Base-by-base conservation (phyloP, 2,797 vertebrate species). In the Peromyscus attwateri region DNA sequence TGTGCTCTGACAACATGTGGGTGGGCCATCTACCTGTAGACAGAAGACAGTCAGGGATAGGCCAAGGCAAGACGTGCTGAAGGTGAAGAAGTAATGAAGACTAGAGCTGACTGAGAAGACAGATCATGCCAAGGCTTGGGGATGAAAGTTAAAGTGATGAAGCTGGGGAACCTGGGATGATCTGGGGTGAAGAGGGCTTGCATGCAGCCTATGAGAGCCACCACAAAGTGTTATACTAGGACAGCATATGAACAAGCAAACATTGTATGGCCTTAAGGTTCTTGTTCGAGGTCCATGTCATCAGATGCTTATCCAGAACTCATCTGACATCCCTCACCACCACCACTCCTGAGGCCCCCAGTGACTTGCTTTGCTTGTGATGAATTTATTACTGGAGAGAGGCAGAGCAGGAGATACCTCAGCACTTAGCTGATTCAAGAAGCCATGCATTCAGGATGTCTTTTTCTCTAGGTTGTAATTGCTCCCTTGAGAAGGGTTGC, bases 401-500 rank as follows among this genome's bases (percentile, higher is more conserved):
- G 95, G 25, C 77, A 52, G 76, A 49, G 55, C 7, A 19, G 0
- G 0, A 2, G 37, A 91, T 37, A 43, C 31, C 91, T 76, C 68
- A 46, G 55, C 76, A 8, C 9, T 66, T 60, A 62, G 96, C 94
- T 81, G 3, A 89, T 97, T 88, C 76, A 34, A 92, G 92, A 80
- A 98, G 76, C 0, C 0, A 25, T 89, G 97, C 73, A 64, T 89
- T 96, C 68, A 40, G 37, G 64, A 87, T 3, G 92, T 97, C 92
- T 91, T 98, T 96, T 96, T 85, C 96, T 97, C 7, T 0, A 77
- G 92, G 95, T 98, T 96, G 73, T 97, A 98, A 98, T 97, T 98
- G 97, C 95, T 98, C 98, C 97, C 98, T 95, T 5, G 92, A 98
- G 98, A 95, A 98, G 96, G 90, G 66, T 40, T 95, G 96, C 84